Evolutionary conservation across 1,140 invertebrate species (phyloP), one percentile per base, ranked within the genome.

Genomic region (Cryptotermes secundus): DNA sequence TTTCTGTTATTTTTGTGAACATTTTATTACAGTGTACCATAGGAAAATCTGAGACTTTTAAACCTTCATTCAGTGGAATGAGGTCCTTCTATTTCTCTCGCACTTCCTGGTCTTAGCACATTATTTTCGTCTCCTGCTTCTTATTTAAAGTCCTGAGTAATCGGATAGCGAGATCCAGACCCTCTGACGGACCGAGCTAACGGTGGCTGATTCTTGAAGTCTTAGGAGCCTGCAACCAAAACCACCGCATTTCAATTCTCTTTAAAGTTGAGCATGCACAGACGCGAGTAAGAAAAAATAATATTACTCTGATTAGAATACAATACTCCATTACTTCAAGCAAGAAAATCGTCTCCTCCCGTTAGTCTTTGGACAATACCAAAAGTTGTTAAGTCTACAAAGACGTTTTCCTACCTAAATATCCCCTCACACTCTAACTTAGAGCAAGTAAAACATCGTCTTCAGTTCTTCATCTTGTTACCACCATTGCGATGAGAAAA

Each of bases 361-460:
- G n/a, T 26, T 72, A 72, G 59, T 72, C 59, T 72, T 72, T n/a
- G 59, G 35, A 81, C 80, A 81, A 81, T 81, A 19, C 80, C 80
- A n/a, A 36, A 81, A 81, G 80, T 81, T 81, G 80, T 35, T 81
- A 81, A 81, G 80, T 81, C 80, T 35, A 36, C 42, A 72, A 72
- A 72, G 59, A 72, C 59, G 31, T 72, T 19, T 7, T 14, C n/a
- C 59, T 31, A 10, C 59, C 14, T 31, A n/a, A 16, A 49, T 49
- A 19, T 19, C 19, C 4, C 19, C 45, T 1, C 59, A 14, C 26
- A 65, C n/a, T 7, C 59, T 31, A 14, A 26, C n/a, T 72, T 12
- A 3, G 26, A n/a, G 59, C n/a, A 31, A 72, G n/a, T 72, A 31
- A n/a, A 72, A 31, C 59, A 31, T 72, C 59, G 59, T 1, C 59